phyloP scores from a whole-genome alignment of 2,113 vertebrate species.

The Grammomys dolichurus region DNA sequence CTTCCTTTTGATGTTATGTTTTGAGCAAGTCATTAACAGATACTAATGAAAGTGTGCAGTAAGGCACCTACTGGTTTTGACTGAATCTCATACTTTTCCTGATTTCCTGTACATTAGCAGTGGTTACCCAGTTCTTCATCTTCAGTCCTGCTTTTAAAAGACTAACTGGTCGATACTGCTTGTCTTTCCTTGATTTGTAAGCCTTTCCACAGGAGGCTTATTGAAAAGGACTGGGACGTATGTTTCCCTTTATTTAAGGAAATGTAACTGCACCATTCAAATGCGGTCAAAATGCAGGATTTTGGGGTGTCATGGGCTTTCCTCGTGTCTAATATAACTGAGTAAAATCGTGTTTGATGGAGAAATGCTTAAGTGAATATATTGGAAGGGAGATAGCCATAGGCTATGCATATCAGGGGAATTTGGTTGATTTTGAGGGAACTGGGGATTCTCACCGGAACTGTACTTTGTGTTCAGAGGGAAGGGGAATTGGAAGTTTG shows the following conservation, averaged over 20 bases:
- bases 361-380: background rate
- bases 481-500: background rate
- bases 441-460: background rate
- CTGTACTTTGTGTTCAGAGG: background rate
- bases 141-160: background rate
- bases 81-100: background rate
- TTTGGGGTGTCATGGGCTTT: background rate
- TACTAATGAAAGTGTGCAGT: background rate
- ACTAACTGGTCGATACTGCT: background rate
- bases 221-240: background rate
- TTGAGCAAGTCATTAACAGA: background rate
- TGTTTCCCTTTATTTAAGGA: background rate
- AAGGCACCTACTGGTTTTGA: background rate
- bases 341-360: background rate
- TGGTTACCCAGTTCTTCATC: background rate
- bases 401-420: background rate
- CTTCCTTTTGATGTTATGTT: background rate
- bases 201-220: background rate
- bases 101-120: background rate
- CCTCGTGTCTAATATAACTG: background rate
- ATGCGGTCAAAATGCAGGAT: background rate
- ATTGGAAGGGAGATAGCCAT: rapidly evolving
- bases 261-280: background rate
- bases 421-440: background rate
- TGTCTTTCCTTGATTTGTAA: background rate